Percentiles rank a stretch among this genome's conserved stretches.
These are phyloP conservation scores for Psix sp. DNA, from an alignment of 1,140 invertebrate genomes.

Conservation along the genomic window DNA sequence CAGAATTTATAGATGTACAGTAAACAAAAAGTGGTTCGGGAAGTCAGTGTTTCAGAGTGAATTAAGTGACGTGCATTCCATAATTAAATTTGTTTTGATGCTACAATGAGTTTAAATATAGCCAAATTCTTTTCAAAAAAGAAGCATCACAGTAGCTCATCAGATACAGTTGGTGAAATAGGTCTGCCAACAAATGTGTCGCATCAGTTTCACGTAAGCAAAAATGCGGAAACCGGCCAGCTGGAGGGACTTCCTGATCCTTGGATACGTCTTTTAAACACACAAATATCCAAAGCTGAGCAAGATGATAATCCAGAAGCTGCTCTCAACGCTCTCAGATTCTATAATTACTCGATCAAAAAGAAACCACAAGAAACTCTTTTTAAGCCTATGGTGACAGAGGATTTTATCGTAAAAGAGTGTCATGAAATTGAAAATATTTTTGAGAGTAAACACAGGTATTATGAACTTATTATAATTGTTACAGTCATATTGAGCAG, in stretches of 20 bases:
- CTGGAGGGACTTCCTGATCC: conserved; percentile 87
- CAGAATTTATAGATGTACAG: too few species aligned
- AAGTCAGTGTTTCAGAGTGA: too few species aligned
- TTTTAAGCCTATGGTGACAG: conserved; percentile 88
- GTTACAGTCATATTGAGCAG: conserved; percentile 22
- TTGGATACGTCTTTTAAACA: conserved; percentile 88
- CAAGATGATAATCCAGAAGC: conserved; percentile 94
- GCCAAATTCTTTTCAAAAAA: conserved; percentile 74
- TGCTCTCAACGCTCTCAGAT: conserved; percentile 93
- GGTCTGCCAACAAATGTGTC: conserved; percentile 87
- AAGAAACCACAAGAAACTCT: conserved; percentile 81
- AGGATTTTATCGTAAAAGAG: conserved; percentile 86
- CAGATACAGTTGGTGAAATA: conserved; percentile 79
- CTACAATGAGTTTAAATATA: conserved; percentile 72
- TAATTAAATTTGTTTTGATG: too few species aligned
- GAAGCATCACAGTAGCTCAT: conserved; percentile 48
- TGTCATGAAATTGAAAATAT: conserved; percentile 87
- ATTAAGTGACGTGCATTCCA: too few species aligned
- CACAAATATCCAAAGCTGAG: conserved; percentile 91
- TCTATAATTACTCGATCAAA: conserved; percentile 91
- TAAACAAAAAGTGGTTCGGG: too few species aligned
- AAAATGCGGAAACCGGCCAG: conserved; percentile 85
- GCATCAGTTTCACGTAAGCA: conserved; percentile 88
- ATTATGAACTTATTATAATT: conserved; percentile 9
- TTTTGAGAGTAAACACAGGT: conserved; percentile 81